Evolutionary conservation across 2,113 vertebrate genomes (phyloP), one percentile per base, ranked within the genome.

Genomic region (Larimichthys polyactis): DNA sequence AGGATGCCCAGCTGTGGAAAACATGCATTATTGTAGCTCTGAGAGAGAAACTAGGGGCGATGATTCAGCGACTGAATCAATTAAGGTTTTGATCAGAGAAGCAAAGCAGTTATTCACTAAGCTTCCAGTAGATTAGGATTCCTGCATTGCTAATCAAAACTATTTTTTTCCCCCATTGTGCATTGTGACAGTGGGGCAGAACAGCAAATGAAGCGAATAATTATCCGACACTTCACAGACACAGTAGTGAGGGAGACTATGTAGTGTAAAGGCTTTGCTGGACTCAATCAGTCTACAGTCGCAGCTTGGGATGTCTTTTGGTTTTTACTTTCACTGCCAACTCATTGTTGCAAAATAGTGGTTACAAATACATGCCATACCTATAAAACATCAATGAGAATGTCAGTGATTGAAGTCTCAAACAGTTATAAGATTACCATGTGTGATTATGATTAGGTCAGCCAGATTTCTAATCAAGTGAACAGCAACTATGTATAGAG

Each of bases 121-220:
- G 66, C 75, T 27, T 75, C 46, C 22, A 77, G 43, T 55, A 29
- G 24, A 85, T 90, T 80, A 77, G 70, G 59, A 76, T 49, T 66
- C 62, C 71, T 81, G 69, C 71, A 71, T 69, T 66, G 69, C 75
- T 78, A 87, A 94, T 90, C 72, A 83, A 70, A 84, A 79, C 59
- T 64, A 43, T 0, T 71, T 71, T 73, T 79, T 73, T 76, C 62
- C 71, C 69, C 54, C 54, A 75, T 63, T 76, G 68, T 85, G 81
- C 11, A 46, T 40, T 83, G 54, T 75, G 78, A 84, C 54, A 82
- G 65, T 68, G 48, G 57, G 29, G 73, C 66, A 80, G 71, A 80
- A 71, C 78, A 86, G 63, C 75, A 85, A 87, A 87, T 74, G 46
- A 78, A 86, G 72, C 24, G 11, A 84, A 89, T 86, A 76, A 91